Conservation (phyloP, 35 echinoderm and acorn worm species). For the Lytechinus pictus region DNA sequence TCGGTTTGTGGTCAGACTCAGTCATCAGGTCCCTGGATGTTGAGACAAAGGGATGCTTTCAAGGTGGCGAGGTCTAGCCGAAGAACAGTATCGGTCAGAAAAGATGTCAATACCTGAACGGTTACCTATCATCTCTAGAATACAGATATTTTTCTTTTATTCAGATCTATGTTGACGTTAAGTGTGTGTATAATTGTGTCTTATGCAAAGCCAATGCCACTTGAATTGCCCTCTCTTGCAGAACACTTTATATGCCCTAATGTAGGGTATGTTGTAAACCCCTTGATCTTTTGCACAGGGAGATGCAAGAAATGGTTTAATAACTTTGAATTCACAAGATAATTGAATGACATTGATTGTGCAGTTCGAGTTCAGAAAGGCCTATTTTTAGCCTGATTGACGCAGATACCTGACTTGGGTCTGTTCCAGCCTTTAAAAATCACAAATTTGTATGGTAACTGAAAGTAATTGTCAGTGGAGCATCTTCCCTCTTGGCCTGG, state of each 20-base stretch:
- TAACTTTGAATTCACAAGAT: not conserved
- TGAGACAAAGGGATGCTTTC: not conserved
- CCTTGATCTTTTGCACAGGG: not conserved
- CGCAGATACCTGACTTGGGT: not conserved
- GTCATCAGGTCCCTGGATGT: not conserved
- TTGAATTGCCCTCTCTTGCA: not conserved
- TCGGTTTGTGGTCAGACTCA: not conserved
- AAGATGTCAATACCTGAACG: not conserved
- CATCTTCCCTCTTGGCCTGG: not conserved
- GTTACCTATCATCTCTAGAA: not conserved
- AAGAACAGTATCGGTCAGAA: constrained; percentile 11
- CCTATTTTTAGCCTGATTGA: not conserved
- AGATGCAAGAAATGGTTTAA: not conserved
- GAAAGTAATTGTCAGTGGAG: not conserved
- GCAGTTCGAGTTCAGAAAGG: not conserved
- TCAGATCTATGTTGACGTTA: not conserved
- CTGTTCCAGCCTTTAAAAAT: not conserved
- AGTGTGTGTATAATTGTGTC: no score
- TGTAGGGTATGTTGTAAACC: not conserved
- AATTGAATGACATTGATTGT: not conserved
- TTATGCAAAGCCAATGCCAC: not conserved
- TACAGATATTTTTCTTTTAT: not conserved
- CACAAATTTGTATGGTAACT: not conserved
- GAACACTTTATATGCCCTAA: not conserved
- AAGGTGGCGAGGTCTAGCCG: not conserved